Evolutionary conservation across 2,797 vertebrate species (phyloP).

Genomic region (Lutjanus campechanus): DNA sequence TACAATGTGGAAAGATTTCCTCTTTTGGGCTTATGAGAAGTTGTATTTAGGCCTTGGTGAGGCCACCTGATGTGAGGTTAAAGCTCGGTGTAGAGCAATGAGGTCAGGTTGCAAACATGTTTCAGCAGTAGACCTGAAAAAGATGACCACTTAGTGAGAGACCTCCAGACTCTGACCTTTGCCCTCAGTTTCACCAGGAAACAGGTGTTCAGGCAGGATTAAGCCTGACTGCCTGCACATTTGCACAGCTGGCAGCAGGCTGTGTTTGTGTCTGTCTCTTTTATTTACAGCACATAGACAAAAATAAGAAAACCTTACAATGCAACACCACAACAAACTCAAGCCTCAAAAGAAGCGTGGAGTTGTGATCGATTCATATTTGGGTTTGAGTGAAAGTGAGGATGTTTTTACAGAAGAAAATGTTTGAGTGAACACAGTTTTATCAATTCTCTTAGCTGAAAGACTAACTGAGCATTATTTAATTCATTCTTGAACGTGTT

Average conservation of each 20-base stretch:
- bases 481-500: constrained; percentile 1
- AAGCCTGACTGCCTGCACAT: constrained; percentile 36
- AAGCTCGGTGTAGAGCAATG: constrained; percentile 13
- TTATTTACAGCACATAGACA: constrained; percentile 19
- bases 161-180: constrained; percentile 58
- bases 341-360: neutral
- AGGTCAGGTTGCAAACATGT: constrained; percentile 62
- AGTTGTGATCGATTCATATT: neutral
- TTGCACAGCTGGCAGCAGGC: constrained; percentile 37
- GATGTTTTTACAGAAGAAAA: neutral
- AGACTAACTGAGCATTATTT: neutral
- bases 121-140: constrained; percentile 54
- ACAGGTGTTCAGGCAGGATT: constrained; percentile 72
- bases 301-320: neutral
- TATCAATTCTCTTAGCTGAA: neutral
- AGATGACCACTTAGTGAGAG: constrained; percentile 60
- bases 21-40: neutral
- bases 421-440: neutral
- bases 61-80: constrained; percentile 34
- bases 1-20: neutral
- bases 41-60: constrained; percentile 19
- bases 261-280: constrained; percentile 25
- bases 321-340: neutral
- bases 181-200: constrained; percentile 66
- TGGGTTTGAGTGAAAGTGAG: neutral